Evolutionary conservation across 2,888 invertebrate genomes (phyloP).

Genomic region (Pimpla rufipes): DNA sequence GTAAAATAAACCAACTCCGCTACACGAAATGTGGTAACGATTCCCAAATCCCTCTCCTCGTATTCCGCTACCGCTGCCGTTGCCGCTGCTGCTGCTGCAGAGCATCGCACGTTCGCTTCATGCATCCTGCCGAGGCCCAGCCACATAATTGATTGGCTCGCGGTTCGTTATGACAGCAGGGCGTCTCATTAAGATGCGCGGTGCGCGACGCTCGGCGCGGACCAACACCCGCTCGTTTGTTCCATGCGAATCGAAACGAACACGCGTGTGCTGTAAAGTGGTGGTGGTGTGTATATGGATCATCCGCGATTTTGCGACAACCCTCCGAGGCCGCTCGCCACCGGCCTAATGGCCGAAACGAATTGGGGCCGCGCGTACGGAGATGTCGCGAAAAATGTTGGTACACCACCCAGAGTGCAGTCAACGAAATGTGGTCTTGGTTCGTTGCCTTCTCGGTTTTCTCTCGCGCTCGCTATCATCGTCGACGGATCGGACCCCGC

Average conservation of each 20-base stretch:
- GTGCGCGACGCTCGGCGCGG: slow-evolving; percentile 74
- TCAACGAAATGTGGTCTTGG: slow-evolving; percentile 53
- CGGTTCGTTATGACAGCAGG: slow-evolving; percentile 82
- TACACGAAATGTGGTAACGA: too few species aligned
- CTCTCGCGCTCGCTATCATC: slow-evolving; percentile 27
- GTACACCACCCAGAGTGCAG: slow-evolving; percentile 64
- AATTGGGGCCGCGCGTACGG: slow-evolving; percentile 63
- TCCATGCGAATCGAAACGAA: slow-evolving; percentile 75
- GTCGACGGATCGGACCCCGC: slow-evolving; percentile 50
- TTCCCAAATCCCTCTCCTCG: too few species aligned
- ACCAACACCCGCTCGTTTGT: slow-evolving; percentile 79
- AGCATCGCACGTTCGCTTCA: slow-evolving; percentile 10
- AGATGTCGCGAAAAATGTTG: slow-evolving; percentile 66
- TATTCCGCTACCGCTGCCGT: slow-evolving; percentile 7
- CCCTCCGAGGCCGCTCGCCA: slow-evolving; percentile 32
- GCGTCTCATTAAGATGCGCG: slow-evolving; percentile 83
- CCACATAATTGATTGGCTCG: slow-evolving; percentile 82
- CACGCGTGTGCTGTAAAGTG: slow-evolving; percentile 64
- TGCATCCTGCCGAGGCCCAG: slow-evolving; percentile 63
- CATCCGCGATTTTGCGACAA: slow-evolving; percentile 33
- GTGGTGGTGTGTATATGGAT: slow-evolving; percentile 31
- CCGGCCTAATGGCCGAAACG: slow-evolving; percentile 71
- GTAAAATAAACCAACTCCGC: too few species aligned
- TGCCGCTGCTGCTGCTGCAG: slow-evolving; percentile 12
- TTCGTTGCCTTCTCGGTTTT: slow-evolving; percentile 61